Conservation (phyloP, 2,113 vertebrate genomes). For the Balaeniceps rex region DNA sequence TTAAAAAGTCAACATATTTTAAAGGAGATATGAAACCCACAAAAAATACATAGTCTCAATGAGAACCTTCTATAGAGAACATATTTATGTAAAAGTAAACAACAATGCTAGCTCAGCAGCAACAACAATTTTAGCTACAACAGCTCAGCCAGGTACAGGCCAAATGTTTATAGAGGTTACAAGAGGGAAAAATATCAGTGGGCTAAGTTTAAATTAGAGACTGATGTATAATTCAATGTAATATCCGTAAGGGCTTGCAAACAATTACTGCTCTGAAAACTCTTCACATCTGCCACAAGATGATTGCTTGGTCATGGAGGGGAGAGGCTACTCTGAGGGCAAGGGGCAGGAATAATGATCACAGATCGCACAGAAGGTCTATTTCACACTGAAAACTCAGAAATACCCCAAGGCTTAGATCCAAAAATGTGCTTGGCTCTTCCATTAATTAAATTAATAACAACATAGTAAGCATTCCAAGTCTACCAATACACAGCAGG, state of each 20-base stretch:
- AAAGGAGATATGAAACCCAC: neutral
- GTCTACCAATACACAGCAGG: neutral
- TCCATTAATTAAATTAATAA: conserved; percentile 6
- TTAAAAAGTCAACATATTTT: neutral
- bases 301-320: neutral
- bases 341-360: neutral
- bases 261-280: neutral
- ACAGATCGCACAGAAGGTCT: neutral
- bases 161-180: neutral
- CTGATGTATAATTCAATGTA: neutral
- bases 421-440: neutral
- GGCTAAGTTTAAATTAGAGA: neutral
- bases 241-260: neutral
- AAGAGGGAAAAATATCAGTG: neutral
- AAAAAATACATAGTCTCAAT: neutral
- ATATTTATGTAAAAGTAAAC: neutral
- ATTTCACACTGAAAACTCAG: neutral
- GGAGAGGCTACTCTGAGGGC: neutral
- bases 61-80: neutral
- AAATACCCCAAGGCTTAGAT: neutral
- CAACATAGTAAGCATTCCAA: neutral
- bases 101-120: neutral
- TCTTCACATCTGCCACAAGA: neutral
- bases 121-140: neutral
- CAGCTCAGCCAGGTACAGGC: neutral